Evolutionary conservation across 1,140 invertebrate genomes (phyloP).

Genomic region (Heliconius eleuchia): DNA sequence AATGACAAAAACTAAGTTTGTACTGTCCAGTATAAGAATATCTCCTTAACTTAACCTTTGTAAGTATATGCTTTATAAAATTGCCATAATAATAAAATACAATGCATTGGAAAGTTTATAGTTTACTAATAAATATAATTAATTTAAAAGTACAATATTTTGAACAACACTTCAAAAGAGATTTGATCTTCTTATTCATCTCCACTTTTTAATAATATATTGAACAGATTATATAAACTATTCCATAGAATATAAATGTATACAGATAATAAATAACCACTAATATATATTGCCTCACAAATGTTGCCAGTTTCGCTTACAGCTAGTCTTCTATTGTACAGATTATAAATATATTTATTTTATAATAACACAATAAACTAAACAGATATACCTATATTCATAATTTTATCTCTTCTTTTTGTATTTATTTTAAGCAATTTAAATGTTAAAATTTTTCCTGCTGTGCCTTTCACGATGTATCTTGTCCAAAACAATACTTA

Average conservation of each 20-base stretch:
- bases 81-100: slow-evolving; percentile 3
- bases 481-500: neutral
- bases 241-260: neutral
- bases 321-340: slow-evolving; percentile 25
- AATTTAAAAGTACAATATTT: neutral
- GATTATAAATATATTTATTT: slow-evolving; percentile 10
- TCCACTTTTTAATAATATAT: neutral
- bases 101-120: neutral
- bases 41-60: neutral
- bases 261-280: slow-evolving; percentile 11
- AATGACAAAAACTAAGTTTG: neutral
- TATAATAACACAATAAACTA: slow-evolving; percentile 3
- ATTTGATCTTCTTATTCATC: neutral
- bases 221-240: neutral
- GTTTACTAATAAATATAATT: neutral
- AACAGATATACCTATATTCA: neutral
- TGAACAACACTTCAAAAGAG: neutral
- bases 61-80: slow-evolving; percentile 5
- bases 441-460: neutral
- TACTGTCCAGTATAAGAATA: neutral
- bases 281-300: slow-evolving; percentile 15
- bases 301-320: slow-evolving; percentile 30
- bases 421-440: neutral
- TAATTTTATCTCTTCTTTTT: too few relatives aligned
- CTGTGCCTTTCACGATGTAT: neutral